Evolutionary conservation across 2,797 vertebrate species (phyloP), one percentile per base, ranked within the genome.

Genomic region (Euphonia xanthogaster): DNA sequence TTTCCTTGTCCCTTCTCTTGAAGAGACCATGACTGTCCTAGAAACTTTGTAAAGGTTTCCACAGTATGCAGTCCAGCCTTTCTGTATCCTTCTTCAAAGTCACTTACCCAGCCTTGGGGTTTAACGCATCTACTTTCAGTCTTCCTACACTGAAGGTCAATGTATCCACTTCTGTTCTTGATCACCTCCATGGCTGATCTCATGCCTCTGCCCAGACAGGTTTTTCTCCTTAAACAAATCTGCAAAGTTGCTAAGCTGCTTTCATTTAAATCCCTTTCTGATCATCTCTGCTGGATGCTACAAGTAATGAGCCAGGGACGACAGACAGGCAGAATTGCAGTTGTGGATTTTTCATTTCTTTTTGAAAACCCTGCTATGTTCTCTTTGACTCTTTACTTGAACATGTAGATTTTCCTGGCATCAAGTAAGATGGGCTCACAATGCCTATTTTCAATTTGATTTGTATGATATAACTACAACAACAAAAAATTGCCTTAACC

Each of bases 191-290:
- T 2, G 5, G n/a, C 9, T 62, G 39, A 35, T 39, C 70, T 35
- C 54, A 55, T 12, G 24, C 14, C 1, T 2, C 15, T n/a, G 11
- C 5, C 58, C 31, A 62, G 21, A 24, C 8, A 75, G 33, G 9
- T 68, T 91, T 88, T 94, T 55, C 33, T 86, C 47, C 25, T 79
- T 37, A 68, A 86, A 75, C 37, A 81, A 76, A 81, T 24, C 66
- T 88, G 31, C 16, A 62, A 75, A 84, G 10, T 19, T 86, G 33
- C 14, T 84, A 88, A 54, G 15, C 11, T 72, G 15, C 39, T 75
- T 74, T 75, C 54, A 57, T 54, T 48, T 47, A 77, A 77, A 78
- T 68, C 25, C 20, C 6, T 65, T 93, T 94, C 70, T 72, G 66
- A 65, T 75, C 21, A 72, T 67, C 54, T 61, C 54, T 81, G 50